Base-by-base conservation (phyloP, 2,797 vertebrate genomes). In the Echiichthys vipera region DNA sequence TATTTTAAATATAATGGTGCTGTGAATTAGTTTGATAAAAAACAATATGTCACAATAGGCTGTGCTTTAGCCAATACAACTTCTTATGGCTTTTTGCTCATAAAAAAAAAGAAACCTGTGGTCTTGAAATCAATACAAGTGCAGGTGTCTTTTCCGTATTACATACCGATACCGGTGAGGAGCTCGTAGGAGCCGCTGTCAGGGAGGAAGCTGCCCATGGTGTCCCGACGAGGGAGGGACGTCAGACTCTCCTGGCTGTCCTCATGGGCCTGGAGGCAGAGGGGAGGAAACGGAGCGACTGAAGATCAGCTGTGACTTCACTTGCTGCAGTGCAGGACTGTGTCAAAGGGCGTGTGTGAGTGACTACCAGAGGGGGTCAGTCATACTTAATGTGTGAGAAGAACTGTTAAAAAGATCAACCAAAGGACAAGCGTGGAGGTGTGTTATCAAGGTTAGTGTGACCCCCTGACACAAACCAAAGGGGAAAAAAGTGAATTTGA, bases 211-310 rank as follows among this genome's bases (percentile, higher is more conserved):
- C 88, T 96, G 81, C 95, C 96, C 98, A 99, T 99, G 84, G 93
- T 94, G 93, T 96, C 96, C 93, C 89, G 92, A 72, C 87, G 95
- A 24, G 95, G 95, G 89, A 95, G 94, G 58, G 96, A 93, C 69
- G 93, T 97, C 96, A 98, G 92, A 75, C 96, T 97, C 91, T 98
- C 98, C 78, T 90, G 94, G 92, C 97, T 98, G 43, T 96, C 96
- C 88, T 99, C 98, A 98, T 98, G 95, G 93, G 95, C 91, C 98
- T 99, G 89, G 39, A 71, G 56, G 43, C 49, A 30, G 29, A 53
- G 55, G 36, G 61, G 65, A 64, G 43, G n/a, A 65, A 49, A 75
- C 9, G 29, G 29, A 13, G n/a, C 2, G 2, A 67, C 37, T 75
- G 29, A 67, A 80, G 37, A 64, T 3, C 4, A 5, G 20, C 17